Percentiles rank a stretch among this genome's conserved stretches.
Conservation (phyloP, 1,140 invertebrate genomes). For the Danaus melanippus region DNA sequence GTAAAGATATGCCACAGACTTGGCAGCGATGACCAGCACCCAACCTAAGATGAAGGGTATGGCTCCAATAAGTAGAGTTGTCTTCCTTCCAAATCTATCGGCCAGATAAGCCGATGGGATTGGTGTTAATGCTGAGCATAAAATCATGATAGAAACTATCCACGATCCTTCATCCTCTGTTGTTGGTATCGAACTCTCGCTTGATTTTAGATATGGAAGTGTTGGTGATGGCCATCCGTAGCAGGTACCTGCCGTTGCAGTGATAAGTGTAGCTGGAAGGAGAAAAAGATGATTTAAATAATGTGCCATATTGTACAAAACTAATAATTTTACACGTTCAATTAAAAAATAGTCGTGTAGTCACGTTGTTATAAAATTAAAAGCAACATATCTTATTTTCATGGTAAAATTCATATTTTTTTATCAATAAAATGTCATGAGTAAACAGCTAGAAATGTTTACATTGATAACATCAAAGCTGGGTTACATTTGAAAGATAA, state of each 20-base stretch:
- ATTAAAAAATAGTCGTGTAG: too few species aligned
- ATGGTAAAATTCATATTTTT: too few species aligned
- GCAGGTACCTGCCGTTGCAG: slow-evolving; percentile 68
- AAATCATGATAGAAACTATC: slow-evolving; percentile 74
- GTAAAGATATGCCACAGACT: slow-evolving; percentile 69
- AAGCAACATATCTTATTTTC: too few species aligned
- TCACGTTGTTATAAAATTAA: too few species aligned
- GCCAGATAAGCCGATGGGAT: slow-evolving; percentile 66
- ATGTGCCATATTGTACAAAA: neutral
- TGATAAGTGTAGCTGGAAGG: slow-evolving; percentile 68
- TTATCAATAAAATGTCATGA: too few species aligned
- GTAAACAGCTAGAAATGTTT: slow-evolving; percentile 19
- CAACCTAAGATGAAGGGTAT: slow-evolving; percentile 79
- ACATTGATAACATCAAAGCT: slow-evolving; percentile 24
- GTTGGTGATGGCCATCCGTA: slow-evolving; percentile 77
- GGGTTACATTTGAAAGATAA: neutral
- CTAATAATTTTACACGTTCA: too few species aligned
- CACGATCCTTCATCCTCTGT: slow-evolving; percentile 75
- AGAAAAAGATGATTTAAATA: slow-evolving; percentile 20
- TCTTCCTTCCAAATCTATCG: slow-evolving; percentile 77
- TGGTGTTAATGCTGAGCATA: slow-evolving; percentile 65
- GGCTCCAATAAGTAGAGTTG: slow-evolving; percentile 75
- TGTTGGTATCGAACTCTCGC: slow-evolving; percentile 68
- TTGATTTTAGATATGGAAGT: slow-evolving; percentile 61
- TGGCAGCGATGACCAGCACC: slow-evolving; percentile 74